Conservation (phyloP, 1,140 invertebrate genomes). For the Formica exsecta region DNA sequence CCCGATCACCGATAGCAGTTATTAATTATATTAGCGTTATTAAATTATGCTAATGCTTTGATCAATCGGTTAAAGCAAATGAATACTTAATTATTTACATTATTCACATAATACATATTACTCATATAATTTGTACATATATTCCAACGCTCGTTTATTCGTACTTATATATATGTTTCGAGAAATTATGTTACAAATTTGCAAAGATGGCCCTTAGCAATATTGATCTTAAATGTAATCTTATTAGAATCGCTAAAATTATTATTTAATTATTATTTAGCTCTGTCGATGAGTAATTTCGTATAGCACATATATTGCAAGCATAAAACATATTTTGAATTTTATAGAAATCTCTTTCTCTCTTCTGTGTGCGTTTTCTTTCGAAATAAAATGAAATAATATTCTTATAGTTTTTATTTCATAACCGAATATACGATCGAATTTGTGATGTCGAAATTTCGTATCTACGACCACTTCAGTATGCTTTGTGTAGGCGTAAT, state of each 20-base stretch:
- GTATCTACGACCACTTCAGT: constrained; percentile 18
- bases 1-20: constrained; percentile 52
- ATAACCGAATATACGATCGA: constrained; percentile 12
- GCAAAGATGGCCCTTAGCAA: not conserved
- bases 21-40: constrained; percentile 58
- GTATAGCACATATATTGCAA: not conserved
- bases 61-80: constrained; percentile 39
- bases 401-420: constrained; percentile 29
- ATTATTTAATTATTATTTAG: not conserved
- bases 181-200: constrained; percentile 24
- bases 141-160: not conserved
- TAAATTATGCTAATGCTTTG: constrained; percentile 59
- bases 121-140: not conserved
- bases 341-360: constrained; percentile 1
- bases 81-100: constrained; percentile 50
- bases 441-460: constrained; percentile 37
- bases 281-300: not conserved
- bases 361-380: not conserved
- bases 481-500: constrained; percentile 60
- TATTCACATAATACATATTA: not conserved
- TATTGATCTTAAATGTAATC: not conserved
- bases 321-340: not conserved
- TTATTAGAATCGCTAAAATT: not conserved
- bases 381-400: not conserved
- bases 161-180: not conserved